Evolutionary conservation across 2,888 invertebrate genomes (phyloP).

Genomic region (Cryptocheilus praepositus): DNA sequence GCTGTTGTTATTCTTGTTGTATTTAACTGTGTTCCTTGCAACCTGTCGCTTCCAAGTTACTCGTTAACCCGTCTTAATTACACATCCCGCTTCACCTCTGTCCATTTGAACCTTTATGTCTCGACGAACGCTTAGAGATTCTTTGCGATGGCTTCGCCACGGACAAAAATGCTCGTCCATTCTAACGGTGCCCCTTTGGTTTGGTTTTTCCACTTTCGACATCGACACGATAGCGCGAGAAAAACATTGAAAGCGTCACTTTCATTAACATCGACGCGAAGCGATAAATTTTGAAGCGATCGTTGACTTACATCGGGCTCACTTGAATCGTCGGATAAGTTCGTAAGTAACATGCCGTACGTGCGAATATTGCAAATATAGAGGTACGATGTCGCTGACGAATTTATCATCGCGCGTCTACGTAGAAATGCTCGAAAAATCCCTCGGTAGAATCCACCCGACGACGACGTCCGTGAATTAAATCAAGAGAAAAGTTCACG

Average conservation of each 20-base stretch:
- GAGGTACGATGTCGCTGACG: neutral
- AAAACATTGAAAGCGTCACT: neutral
- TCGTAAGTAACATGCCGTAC: too few relatives aligned
- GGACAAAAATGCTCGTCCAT: neutral
- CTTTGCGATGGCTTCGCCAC: neutral
- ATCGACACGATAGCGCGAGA: neutral
- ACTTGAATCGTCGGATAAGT: too few relatives aligned
- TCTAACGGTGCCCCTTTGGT: slow-evolving; percentile 23
- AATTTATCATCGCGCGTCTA: neutral
- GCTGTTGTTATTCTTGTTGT: slow-evolving; percentile 20
- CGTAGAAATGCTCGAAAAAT: neutral
- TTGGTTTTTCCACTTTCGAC: slow-evolving; percentile 23
- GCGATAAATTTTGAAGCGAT: too few relatives aligned
- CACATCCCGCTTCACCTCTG: slow-evolving; percentile 17
- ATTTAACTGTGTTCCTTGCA: slow-evolving; percentile 28
- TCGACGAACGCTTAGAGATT: too few relatives aligned
- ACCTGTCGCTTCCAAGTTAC: slow-evolving; percentile 29
- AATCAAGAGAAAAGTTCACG: too few relatives aligned
- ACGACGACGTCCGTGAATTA: too few relatives aligned
- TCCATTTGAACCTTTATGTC: neutral
- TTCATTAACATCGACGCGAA: too few relatives aligned
- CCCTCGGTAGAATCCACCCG: too few relatives aligned
- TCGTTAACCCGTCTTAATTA: neutral
- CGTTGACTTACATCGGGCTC: too few relatives aligned
- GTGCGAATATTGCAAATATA: neutral